phyloP scores from a whole-genome alignment of 2,113 vertebrate genomes.

The Phalacrocorax pelagicus region DNA sequence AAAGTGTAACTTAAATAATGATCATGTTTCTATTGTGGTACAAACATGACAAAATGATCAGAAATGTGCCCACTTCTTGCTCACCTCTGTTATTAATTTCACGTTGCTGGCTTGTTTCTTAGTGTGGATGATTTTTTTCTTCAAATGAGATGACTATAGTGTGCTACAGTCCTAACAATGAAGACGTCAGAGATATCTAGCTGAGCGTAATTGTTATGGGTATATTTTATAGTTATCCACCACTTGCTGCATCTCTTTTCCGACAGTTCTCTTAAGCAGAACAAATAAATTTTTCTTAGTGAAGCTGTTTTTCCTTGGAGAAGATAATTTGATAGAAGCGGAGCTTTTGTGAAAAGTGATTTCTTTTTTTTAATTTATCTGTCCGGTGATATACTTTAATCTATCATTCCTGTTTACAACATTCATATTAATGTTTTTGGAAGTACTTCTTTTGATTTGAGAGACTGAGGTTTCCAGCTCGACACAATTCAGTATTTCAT shows the following conservation, averaged over 20 bases:
- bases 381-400: background rate
- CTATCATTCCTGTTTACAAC: background rate
- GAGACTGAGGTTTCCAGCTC: background rate
- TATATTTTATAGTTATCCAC: background rate
- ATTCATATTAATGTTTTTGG: background rate
- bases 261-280: background rate
- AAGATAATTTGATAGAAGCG: background rate
- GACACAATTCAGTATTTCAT: background rate
- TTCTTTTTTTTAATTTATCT: background rate
- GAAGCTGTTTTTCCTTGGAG: background rate
- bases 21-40: background rate
- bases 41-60: background rate
- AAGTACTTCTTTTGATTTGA: background rate
- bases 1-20: background rate
- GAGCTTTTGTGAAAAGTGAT: background rate
- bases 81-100: background rate
- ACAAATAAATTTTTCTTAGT: background rate
- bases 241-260: background rate
- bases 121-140: background rate
- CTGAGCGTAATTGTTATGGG: background rate
- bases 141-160: background rate
- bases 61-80: background rate
- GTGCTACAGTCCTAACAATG: background rate
- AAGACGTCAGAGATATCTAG: background rate
- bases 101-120: background rate